Conservation (phyloP, 2,797 vertebrate genomes). For the Phylloscopus collybita region DNA sequence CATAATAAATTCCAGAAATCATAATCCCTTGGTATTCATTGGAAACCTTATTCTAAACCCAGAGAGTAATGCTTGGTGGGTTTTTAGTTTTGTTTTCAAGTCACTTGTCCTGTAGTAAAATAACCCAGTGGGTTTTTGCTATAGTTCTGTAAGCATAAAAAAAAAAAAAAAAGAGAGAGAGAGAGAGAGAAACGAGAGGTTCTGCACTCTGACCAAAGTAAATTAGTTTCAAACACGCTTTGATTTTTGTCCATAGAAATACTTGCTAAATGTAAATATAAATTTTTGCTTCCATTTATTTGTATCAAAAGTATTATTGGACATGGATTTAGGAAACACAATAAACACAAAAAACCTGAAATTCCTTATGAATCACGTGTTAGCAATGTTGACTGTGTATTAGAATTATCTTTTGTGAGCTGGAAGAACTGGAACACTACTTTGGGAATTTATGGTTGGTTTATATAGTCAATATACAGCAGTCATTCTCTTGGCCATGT, state of each 20-base stretch:
- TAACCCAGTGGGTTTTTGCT: not conserved
- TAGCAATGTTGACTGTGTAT: not conserved
- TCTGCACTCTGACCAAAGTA: not conserved
- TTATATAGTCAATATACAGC: not conserved
- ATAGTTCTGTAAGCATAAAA: not conserved
- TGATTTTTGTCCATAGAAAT: not conserved
- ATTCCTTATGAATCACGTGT: not conserved
- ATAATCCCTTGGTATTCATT: not conserved
- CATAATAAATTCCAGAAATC: conserved; percentile 1
- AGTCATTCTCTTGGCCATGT: not conserved
- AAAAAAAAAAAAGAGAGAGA: not conserved
- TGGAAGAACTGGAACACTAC: not conserved
- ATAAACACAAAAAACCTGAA: not conserved
- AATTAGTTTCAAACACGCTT: not conserved
- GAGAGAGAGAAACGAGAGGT: not conserved
- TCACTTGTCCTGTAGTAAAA: not conserved
- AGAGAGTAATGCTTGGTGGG: not conserved
- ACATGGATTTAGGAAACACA: not conserved
- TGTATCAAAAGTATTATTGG: not conserved
- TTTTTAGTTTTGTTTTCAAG: not conserved
- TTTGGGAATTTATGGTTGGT: not conserved
- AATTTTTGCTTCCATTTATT: not conserved
- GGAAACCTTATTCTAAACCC: not conserved
- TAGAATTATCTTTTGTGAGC: not conserved
- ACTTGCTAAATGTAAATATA: not conserved